Evolutionary conservation across 2,113 vertebrate species (phyloP).

Genomic region (Melanotaenia duboulayi): DNA sequence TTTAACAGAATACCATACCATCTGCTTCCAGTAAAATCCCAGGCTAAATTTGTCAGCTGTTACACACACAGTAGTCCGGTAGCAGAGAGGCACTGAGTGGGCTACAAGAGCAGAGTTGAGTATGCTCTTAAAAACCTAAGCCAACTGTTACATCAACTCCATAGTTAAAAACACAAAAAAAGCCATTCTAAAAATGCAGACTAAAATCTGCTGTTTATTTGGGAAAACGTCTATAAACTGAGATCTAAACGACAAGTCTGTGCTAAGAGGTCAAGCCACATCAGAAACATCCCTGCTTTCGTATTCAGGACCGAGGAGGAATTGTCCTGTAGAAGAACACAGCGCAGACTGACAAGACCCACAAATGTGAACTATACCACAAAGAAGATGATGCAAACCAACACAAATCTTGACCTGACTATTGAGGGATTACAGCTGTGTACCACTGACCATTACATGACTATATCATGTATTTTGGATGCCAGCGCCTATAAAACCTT

Average conservation of each 20-base stretch:
- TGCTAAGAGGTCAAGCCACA: conserved; percentile 34
- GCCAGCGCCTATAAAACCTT: not conserved
- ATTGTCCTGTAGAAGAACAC: conserved; percentile 4
- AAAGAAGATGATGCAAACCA: conserved; percentile 42
- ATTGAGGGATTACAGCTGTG: conserved; percentile 10
- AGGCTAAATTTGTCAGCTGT: conserved; percentile 68
- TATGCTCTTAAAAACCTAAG: conserved; percentile 48
- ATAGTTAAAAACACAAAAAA: conserved; percentile 36
- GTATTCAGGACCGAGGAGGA: conserved; percentile 14
- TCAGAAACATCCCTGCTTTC: conserved; percentile 40
- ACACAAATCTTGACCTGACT: conserved; percentile 18
- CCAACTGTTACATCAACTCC: conserved; percentile 65
- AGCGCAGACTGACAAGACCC: conserved; percentile 36
- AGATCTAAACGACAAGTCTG: conserved; percentile 48
- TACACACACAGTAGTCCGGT: conserved; percentile 54
- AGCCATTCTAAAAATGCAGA: conserved; percentile 52
- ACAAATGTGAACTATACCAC: conserved; percentile 53
- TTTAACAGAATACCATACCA: conserved; percentile 72
- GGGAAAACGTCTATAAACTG: conserved; percentile 37
- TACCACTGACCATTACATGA: conserved; percentile 1
- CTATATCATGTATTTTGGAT: conserved; percentile 7
- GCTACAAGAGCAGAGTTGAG: conserved; percentile 47
- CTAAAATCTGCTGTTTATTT: conserved; percentile 32
- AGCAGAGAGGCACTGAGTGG: conserved; percentile 64
- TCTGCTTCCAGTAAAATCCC: conserved; percentile 71